These are phyloP conservation scores for Tonatia bakeri DNA, from an alignment of 2,113 vertebrate genomes.

Conservation along the genomic window DNA sequence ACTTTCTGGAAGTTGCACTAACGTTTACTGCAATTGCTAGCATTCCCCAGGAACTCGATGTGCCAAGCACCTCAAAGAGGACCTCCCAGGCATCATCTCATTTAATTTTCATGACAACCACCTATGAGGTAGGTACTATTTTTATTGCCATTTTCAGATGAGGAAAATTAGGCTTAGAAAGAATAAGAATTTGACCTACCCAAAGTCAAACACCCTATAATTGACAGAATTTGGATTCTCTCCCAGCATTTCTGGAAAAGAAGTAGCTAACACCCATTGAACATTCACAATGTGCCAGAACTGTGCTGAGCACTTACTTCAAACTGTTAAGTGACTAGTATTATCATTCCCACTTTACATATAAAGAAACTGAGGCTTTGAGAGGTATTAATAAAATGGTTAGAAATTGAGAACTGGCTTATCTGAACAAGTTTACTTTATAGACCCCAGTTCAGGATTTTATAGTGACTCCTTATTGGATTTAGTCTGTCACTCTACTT, in stretches of 20 bases:
- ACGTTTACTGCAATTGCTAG: background rate
- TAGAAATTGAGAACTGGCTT: background rate
- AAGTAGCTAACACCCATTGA: background rate
- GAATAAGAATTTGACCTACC: background rate
- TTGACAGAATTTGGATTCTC: background rate
- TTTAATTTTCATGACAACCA: background rate
- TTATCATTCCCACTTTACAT: background rate
- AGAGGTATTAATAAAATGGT: background rate
- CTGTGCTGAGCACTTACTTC: background rate
- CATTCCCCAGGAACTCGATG: background rate
- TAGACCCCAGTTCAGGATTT: background rate
- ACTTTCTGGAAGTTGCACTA: conserved; percentile 14
- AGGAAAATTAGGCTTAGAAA: conserved; percentile 4
- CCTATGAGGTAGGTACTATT: background rate
- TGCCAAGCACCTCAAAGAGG: background rate
- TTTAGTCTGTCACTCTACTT: background rate
- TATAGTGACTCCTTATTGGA: background rate
- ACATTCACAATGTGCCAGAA: background rate
- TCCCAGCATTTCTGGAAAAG: conserved; percentile 2
- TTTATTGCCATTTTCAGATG: conserved; percentile 1
- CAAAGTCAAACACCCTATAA: background rate
- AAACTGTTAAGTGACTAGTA: background rate
- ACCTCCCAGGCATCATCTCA: background rate
- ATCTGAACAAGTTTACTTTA: background rate
- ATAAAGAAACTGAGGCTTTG: background rate